These are phyloP conservation scores for Steatocranus sp. DNA, from an alignment of 2,797 vertebrate genomes.

Conservation along the genomic window DNA sequence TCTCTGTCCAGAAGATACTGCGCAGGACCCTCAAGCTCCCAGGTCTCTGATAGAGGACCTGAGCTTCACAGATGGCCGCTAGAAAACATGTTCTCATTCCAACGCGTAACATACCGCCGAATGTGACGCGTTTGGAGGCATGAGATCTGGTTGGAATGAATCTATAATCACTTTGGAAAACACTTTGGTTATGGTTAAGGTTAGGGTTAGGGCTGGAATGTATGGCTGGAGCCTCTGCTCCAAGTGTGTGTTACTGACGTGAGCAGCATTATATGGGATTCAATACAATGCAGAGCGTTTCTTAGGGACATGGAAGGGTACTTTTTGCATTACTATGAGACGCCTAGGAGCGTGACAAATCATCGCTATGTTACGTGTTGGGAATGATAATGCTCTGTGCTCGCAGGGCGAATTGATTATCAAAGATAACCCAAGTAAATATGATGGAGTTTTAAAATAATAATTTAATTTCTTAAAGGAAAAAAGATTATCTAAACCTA, in stretches of 20 bases:
- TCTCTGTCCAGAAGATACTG: not conserved
- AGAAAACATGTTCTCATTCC: not conserved
- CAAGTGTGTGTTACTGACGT: not conserved
- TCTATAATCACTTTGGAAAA: not conserved
- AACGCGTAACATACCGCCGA: accelerated
- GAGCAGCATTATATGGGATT: not conserved
- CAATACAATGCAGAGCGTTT: not conserved
- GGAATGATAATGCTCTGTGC: not conserved
- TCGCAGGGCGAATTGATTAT: not conserved
- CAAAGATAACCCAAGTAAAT: not conserved
- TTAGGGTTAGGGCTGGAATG: not conserved
- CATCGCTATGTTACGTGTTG: accelerated
- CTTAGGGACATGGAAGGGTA: accelerated
- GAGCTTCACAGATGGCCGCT: not conserved
- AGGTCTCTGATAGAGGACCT: not conserved
- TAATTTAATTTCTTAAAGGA: not conserved
- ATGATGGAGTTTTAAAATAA: not conserved
- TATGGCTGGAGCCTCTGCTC: not conserved
- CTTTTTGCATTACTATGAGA: not conserved
- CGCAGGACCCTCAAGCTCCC: not conserved
- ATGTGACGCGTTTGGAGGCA: not conserved
- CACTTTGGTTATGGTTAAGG: not conserved
- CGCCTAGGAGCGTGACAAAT: accelerated
- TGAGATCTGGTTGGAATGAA: accelerated
- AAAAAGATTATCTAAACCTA: not conserved